Evolutionary conservation across 2,888 invertebrate species (phyloP), one percentile per base, ranked within the genome.

Genomic region (Leptinotarsa tumamoca): DNA sequence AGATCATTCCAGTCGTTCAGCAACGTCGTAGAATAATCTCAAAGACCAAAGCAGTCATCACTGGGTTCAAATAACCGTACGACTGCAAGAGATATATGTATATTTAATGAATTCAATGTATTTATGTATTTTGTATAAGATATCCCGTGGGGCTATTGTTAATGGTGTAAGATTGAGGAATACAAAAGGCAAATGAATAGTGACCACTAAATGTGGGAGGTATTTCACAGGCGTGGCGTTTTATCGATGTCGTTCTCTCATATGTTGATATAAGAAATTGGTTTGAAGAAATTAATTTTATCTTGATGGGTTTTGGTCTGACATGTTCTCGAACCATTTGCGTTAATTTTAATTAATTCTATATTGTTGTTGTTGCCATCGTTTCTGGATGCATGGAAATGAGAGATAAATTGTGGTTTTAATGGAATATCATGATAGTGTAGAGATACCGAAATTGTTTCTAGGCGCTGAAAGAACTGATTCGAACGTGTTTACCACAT

Each of bases 31-130:
- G 72, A 73, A 54, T 75, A 79, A 78, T 75, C 71, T 68, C 69
- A 68, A 78, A 68, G 71, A 74, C 76, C 75, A 73, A 76, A 77
- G 73, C 72, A 74, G 70, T 75, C 68, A 71, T 74, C 76, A 73
- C 17, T 56, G 67, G 74, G 75, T 78, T 74, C 67, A 80, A 72
- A 78, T 78, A 68, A 76, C 79, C 80, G 84, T 78, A 76, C 85
- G 74, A 80, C 84, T 86, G 83, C 82, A 83, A 82, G 85, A 87
- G 87, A 88, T 87, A 87, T 86, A 87, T 87, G 87, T 87, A 86
- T 87, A 87, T 87, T 88, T 88, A 88, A 88, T 88, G 88, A 88
- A 88, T 88, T 88, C 88, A 88, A 88, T 88, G 87, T 88, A 88
- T 88, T 88, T 88, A 88, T 88, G 88, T 88, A 88, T 88, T 88